A percentile compares a stretch with the other conserved stretches of the same genome.
These are phyloP conservation scores for Hartigia nigra DNA, from an alignment of 2,888 invertebrate species.

Conservation along the genomic window DNA sequence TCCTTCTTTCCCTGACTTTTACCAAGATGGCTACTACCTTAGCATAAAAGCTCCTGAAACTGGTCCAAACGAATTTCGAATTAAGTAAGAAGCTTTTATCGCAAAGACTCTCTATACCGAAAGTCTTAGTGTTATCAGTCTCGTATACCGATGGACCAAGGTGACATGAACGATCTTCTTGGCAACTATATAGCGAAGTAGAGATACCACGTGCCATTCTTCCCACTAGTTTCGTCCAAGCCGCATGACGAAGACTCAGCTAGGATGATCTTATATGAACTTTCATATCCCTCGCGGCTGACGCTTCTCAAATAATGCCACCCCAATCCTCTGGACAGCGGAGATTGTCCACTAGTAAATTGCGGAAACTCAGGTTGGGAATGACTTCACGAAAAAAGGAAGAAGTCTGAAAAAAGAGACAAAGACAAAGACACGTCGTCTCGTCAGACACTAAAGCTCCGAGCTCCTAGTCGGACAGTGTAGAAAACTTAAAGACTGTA, in stretches of 20 bases:
- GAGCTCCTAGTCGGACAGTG: not conserved
- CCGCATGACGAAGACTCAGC: slow-evolving; percentile 20
- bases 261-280: slow-evolving; percentile 54
- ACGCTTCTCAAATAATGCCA: slow-evolving; percentile 43
- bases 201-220: not conserved
- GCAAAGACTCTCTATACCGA: not conserved
- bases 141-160: not conserved
- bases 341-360: slow-evolving; percentile 35
- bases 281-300: slow-evolving; percentile 33
- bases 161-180: not conserved
- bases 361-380: slow-evolving; percentile 46
- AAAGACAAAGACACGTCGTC: not conserved
- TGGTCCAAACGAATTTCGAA: not conserved
- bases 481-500: not conserved
- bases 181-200: not conserved
- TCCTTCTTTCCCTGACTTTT: not conserved
- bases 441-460: not conserved
- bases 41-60: not conserved
- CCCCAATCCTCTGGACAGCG: slow-evolving; percentile 28
- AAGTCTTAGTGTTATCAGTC: not conserved
- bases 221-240: not conserved
- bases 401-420: not conserved
- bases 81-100: not conserved
- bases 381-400: slow-evolving; percentile 1
- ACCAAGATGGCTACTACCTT: not conserved